Base-by-base conservation (phyloP, 2,888 invertebrate species). In the Gastrophysa polygoni region DNA sequence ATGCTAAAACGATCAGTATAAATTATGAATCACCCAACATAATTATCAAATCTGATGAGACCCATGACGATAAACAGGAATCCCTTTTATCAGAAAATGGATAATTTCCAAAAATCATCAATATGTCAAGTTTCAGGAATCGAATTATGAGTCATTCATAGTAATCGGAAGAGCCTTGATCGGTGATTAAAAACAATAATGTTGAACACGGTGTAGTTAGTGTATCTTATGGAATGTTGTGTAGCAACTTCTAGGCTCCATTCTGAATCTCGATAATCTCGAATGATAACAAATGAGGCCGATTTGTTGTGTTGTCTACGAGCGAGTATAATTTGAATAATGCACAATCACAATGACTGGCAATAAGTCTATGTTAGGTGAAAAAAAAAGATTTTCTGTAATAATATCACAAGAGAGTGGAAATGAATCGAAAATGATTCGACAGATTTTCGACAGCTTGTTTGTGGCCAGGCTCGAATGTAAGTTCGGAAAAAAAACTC, bases 341-440 rank as follows among this genome's bases (percentile, higher is more conserved):
- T 52, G 21, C 52, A 38, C 24, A 52, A 38, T 38, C 18, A 52
- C 18, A 3, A 38, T 52, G 52, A 52, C 52, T 52, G n/a, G 52
- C 52, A 43, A 7, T 43, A 21, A 7, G 51, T 11, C n/a, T 29
- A 34, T 18, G 34, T 51, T 51, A 51, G 28, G 8, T 28, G 28
- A 28, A 28, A 28, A 8, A 6, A 4, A 28, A 28, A 8, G 28
- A n/a, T n/a, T n/a, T n/a, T n/a, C n/a, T n/a, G n/a, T n/a, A n/a
- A n/a, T n/a, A n/a, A n/a, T n/a, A n/a, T n/a, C n/a, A n/a, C n/a
- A n/a, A n/a, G n/a, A n/a, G n/a, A n/a, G n/a, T n/a, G n/a, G n/a
- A n/a, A n/a, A n/a, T n/a, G n/a, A n/a, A n/a, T n/a, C n/a, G n/a
- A n/a, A n/a, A n/a, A n/a, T n/a, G n/a, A n/a, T n/a, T n/a, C n/a